A percentile compares a stretch with the other conserved stretches of the same genome.
Evolutionary conservation across 2,888 invertebrate species (phyloP).

Genomic region (Volucella inflata): DNA sequence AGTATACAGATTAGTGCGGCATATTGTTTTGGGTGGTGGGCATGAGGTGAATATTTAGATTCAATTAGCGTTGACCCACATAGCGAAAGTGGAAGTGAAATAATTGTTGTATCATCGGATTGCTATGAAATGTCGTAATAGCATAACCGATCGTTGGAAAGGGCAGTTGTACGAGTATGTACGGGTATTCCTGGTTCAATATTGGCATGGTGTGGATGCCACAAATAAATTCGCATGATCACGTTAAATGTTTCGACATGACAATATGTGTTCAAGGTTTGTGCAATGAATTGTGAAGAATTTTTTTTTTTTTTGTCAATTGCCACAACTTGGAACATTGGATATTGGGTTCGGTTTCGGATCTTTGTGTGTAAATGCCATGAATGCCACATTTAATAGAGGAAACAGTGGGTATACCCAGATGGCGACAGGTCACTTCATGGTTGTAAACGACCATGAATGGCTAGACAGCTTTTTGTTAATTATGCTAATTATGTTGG

Average conservation of each 20-base stretch:
- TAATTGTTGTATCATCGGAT: conserved; percentile 65
- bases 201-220: conserved; percentile 16
- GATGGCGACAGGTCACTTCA: too few relatives aligned
- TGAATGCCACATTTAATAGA: too few relatives aligned
- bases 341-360: too few relatives aligned
- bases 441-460: too few relatives aligned
- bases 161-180: too few relatives aligned
- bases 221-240: conserved; percentile 49
- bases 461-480: too few relatives aligned
- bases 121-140: conserved; percentile 48
- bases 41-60: conserved; percentile 66
- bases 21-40: conserved; percentile 21
- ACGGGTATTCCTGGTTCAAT: conserved; percentile 62
- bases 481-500: too few relatives aligned
- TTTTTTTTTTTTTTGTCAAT: not conserved
- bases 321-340: not conserved
- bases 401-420: too few relatives aligned
- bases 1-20: conserved; percentile 29
- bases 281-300: conserved; percentile 28
- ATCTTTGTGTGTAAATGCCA: too few relatives aligned
- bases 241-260: conserved; percentile 41
- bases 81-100: conserved; percentile 72
- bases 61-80: conserved; percentile 68
- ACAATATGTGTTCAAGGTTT: conserved; percentile 32
- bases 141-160: not conserved